Evolutionary conservation across 2,888 invertebrate species (phyloP), one percentile per base, ranked within the genome.

Genomic region (Mactromeris polynyma): DNA sequence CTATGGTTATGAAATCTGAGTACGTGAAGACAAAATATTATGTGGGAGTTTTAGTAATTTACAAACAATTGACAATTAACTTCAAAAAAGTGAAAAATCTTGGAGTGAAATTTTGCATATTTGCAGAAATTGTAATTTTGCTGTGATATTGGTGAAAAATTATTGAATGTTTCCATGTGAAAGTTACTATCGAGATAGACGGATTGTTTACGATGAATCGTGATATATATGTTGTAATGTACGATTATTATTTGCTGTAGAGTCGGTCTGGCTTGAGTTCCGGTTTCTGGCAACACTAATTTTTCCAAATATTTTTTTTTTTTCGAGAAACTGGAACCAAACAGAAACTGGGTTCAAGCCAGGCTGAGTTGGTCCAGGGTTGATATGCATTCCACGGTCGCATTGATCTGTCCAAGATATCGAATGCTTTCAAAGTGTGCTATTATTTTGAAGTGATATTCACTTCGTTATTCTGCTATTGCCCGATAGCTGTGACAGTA

Each of bases 231-330:
- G 51, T 80, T 82, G 77, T 73, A 17, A 40, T 54, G 79, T 79
- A 4, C 17, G 40, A 51, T 83, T 84, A 79, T 36, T 17, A 64
- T 33, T 81, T 87, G 86, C 88, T 90, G 90, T 88, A 90, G 90
- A 90, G 90, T 90, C 90, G 36, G 82, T 82, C 85, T 81, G 88
- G 33, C 69, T 88, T 82, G 82, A 33, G 33, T 40, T 17, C n/a
- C 78, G 33, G 46, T 86, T 77, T 69, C 69, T 42, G 36, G 82
- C 38, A 58, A 54, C 40, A 42, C 38, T 77, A 73, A 40, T 42
- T 58, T 73, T 83, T 33, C 26, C 73, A 77, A 46, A 46, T 82
- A 36, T 78, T 33, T 46, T 33, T 33, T 46, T 33, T 33, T 33
- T 80, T 51, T 26, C 73, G 38, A 58, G 31, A 54, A 36, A 42